Evolutionary conservation across 2,797 vertebrate genomes (phyloP), one percentile per base, ranked within the genome.

Genomic region (Oophaga sylvatica): DNA sequence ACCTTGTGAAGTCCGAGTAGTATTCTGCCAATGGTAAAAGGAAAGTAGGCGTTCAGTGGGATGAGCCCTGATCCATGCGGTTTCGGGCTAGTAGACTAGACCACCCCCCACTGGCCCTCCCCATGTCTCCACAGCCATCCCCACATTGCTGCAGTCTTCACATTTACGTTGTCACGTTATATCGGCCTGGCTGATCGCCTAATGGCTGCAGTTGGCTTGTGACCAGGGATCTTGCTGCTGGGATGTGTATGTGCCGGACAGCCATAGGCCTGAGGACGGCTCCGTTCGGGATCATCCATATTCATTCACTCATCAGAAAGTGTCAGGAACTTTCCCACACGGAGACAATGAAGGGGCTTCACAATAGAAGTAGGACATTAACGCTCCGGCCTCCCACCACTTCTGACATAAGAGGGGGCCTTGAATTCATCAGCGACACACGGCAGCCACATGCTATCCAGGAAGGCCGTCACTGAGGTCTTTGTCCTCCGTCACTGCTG

Each of bases 401-500:
- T 5, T 6, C 20, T n/a, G 56, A 79, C 53, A 79, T 31, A 79
- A 31, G 26, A 80, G 29, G 67, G 19, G 48, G 81, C 48, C 45
- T 16, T 71, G 67, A 19, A 45, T 73, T 73, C 70, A 73, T 41
- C 70, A 15, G 4, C 41, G 5, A 48, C 19, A 26, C n/a, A 11
- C n/a, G 19, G 26, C 45, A 59, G 81, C 53, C 22, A 15, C 63
- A 68, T 11, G 29, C 26, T n/a, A 48, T 70, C 68, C 67, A 22
- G 81, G n/a, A 56, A 81, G 15, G 29, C 35, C 12, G 15, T 26
- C n/a, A 48, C 22, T 26, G 35, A 2, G 0, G 60, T 20, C 60
- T 81, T 81, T 81, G 60, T 84, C 63, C 59, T 45, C 59, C 79
- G 53, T 75, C 85, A 87, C 83, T 31, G 20, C 53, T 79, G 68